A percentile compares a stretch with the other conserved stretches of the same genome.
These are phyloP conservation scores for Flexamia atlantica DNA, from an alignment of 2,888 invertebrate species.

Conservation along the genomic window DNA sequence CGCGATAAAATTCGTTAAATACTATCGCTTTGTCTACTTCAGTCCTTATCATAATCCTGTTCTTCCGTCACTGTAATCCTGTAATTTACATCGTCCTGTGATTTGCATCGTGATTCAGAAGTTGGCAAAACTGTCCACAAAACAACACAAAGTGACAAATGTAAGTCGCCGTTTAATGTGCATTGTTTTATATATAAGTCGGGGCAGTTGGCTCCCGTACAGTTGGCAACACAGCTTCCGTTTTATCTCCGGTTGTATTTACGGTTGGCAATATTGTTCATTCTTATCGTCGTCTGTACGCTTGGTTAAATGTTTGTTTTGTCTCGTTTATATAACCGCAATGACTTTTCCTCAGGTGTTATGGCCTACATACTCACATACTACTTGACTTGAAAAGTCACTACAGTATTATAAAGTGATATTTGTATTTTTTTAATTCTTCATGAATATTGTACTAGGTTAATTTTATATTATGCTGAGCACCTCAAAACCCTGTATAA, in stretches of 20 bases:
- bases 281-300: conserved; percentile 22
- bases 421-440: no score
- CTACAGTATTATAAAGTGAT: no score
- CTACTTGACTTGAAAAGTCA: no score
- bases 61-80: no score
- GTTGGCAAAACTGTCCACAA: neutral
- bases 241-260: conserved; percentile 30
- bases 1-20: no score
- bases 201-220: conserved; percentile 24
- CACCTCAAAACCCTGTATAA: no score
- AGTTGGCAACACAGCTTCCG: neutral
- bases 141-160: no score
- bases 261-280: conserved; percentile 40
- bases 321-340: neutral
- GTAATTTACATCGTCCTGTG: neutral
- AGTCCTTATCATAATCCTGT: no score
- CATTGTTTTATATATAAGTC: conserved; percentile 3
- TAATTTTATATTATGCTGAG: no score
- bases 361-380: no score
- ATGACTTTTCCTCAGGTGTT: neutral
- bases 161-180: neutral
- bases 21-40: no score
- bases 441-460: no score
- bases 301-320: conserved; percentile 4
- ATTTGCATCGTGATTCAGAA: neutral